Evolutionary conservation across 1,140 invertebrate genomes (phyloP).

Genomic region (Eurosta solidaginis): DNA sequence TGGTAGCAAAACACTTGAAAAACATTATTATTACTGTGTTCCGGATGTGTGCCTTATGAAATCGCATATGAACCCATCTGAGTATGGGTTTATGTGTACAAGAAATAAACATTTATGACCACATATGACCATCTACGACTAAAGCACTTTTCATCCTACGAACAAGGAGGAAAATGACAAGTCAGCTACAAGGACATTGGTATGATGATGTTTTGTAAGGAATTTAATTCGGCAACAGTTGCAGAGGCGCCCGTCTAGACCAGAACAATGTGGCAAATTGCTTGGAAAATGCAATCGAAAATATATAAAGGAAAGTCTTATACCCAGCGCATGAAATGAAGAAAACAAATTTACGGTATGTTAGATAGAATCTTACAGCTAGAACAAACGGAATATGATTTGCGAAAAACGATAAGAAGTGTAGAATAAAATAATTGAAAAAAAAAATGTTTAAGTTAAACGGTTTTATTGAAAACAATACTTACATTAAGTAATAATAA

Average conservation of each 20-base stretch:
- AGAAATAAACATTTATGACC: slow-evolving; percentile 14
- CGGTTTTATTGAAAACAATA: too few species aligned
- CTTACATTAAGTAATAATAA: too few species aligned
- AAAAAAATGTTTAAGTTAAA: too few species aligned
- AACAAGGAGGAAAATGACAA: neutral
- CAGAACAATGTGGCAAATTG: neutral
- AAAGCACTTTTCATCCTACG: neutral
- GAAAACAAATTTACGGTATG: too few species aligned
- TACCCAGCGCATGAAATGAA: neutral
- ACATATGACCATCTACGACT: neutral
- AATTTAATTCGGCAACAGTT: neutral
- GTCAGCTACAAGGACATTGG: neutral
- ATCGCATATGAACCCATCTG: neutral
- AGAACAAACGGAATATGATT: too few species aligned
- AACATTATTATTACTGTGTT: neutral
- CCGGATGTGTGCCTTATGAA: slow-evolving; percentile 2
- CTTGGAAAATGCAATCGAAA: neutral
- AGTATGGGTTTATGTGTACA: neutral
- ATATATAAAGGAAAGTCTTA: neutral
- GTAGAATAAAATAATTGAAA: too few species aligned
- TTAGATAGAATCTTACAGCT: too few species aligned
- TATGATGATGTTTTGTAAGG: neutral
- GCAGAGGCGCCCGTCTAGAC: slow-evolving; percentile 25
- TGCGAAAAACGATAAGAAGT: too few species aligned
- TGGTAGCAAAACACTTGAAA: neutral